Percentiles rank a stretch among this genome's conserved stretches.
phyloP scores from a whole-genome alignment of 2,113 vertebrate genomes.

The Amphiprion percula region DNA sequence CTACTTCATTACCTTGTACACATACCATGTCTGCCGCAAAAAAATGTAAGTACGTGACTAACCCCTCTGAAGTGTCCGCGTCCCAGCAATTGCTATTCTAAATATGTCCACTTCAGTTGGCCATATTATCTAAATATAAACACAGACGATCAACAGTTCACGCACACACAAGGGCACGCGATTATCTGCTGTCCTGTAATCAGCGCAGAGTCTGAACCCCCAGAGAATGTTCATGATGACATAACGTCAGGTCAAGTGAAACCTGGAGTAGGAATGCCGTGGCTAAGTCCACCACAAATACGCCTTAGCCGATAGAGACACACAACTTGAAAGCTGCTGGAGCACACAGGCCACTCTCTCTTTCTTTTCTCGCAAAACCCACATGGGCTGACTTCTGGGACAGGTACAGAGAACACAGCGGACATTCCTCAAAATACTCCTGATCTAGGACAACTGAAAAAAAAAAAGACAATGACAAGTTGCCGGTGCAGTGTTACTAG shows the following conservation, averaged over 20 bases:
- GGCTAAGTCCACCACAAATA: conserved; percentile 62
- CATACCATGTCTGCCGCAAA: conserved; percentile 67
- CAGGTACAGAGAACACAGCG: conserved; percentile 64
- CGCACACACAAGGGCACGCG: conserved; percentile 24
- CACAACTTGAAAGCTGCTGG: conserved; percentile 22
- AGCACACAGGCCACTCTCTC: conserved; percentile 42
- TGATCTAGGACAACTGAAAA: conserved; percentile 77
- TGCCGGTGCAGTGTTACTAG: conserved; percentile 62
- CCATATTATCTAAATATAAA: conserved; percentile 67
- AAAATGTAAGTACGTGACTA: conserved; percentile 55
- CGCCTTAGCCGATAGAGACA: conserved; percentile 48
- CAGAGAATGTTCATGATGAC: conserved; percentile 64
- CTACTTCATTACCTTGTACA: conserved; percentile 79
- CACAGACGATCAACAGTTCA: conserved; percentile 42
- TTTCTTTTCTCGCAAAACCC: conserved; percentile 40
- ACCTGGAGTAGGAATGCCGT: conserved; percentile 52
- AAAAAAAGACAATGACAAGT: conserved; percentile 77
- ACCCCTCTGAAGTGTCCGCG: conserved; percentile 48
- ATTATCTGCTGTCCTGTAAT: conserved; percentile 71
- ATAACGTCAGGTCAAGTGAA: conserved; percentile 72
- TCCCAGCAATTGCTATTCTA: conserved; percentile 37
- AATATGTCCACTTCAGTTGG: conserved; percentile 64
- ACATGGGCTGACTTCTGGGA: conserved; percentile 71
- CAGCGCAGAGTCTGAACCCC: conserved; percentile 65
- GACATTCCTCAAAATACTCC: conserved; percentile 80